These are phyloP conservation scores for Netelia melanura DNA, from an alignment of 2,888 invertebrate genomes.

Conservation along the genomic window DNA sequence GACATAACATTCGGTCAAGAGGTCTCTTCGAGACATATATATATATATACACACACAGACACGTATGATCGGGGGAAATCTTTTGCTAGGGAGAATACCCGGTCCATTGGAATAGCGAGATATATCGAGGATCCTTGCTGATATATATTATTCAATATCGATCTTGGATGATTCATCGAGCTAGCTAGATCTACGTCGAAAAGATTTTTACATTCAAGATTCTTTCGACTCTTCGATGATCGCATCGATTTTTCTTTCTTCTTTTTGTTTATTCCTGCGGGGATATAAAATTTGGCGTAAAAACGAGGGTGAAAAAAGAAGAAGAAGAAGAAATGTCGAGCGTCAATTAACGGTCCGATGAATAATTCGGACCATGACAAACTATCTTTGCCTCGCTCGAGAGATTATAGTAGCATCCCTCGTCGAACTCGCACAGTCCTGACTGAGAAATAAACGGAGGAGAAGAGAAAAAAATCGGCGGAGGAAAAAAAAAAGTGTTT, in stretches of 20 bases:
- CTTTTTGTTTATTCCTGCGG: no score
- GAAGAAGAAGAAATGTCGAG: no score
- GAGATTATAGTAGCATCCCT: background rate
- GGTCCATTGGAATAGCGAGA: slow-evolving; percentile 28
- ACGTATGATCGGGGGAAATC: background rate
- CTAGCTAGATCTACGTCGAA: no score
- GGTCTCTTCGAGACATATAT: slow-evolving; percentile 27
- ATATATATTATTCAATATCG: slow-evolving; percentile 45
- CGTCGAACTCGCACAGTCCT: slow-evolving; percentile 12
- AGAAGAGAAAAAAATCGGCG: slow-evolving; percentile 66
- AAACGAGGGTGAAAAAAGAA: no score
- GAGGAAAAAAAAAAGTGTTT: slow-evolving; percentile 54
- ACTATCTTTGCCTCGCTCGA: background rate
- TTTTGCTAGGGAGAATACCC: slow-evolving; percentile 18
- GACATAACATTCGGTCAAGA: slow-evolving; percentile 58
- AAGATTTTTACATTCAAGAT: no score
- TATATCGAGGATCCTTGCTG: background rate
- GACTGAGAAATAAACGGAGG: slow-evolving; percentile 22
- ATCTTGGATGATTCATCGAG: background rate
- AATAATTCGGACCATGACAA: no score
- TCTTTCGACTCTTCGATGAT: no score
- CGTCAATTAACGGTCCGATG: no score
- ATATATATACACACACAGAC: background rate
- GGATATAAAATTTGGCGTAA: no score
- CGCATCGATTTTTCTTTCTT: no score